Conservation (phyloP, 2,113 vertebrate genomes). For the Aviceda subcristata region DNA sequence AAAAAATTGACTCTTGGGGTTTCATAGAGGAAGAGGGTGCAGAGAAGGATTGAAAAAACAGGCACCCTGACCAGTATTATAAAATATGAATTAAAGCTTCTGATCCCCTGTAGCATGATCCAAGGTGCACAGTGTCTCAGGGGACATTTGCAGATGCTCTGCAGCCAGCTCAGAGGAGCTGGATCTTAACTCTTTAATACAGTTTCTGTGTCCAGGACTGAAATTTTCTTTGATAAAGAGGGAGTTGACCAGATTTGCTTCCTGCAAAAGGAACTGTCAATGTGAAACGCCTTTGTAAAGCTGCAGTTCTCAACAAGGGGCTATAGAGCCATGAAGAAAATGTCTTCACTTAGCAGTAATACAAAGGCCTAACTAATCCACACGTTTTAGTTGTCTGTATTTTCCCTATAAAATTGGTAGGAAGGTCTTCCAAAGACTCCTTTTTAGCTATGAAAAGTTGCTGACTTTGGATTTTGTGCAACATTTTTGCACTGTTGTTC, state of each 20-base stretch:
- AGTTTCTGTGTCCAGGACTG: not conserved
- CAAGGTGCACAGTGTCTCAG: not conserved
- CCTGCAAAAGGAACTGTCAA: not conserved
- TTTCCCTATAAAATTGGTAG: not conserved
- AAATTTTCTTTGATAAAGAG: not conserved
- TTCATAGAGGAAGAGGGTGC: not conserved
- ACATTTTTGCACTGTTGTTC: not conserved
- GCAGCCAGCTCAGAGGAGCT: not conserved
- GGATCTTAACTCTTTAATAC: not conserved
- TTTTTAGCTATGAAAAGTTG: not conserved
- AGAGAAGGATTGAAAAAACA: not conserved
- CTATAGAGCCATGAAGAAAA: not conserved
- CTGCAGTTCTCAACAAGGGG: not conserved
- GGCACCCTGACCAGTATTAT: not conserved
- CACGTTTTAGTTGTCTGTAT: not conserved
- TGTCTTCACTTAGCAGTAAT: not conserved
- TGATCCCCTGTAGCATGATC: not conserved
- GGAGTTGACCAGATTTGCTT: not conserved
- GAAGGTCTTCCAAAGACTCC: not conserved
- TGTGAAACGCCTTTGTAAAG: not conserved
- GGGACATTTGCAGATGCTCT: not conserved
- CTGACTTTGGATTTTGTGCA: not conserved
- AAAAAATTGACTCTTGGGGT: not conserved
- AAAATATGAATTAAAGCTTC: not conserved
- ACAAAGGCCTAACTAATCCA: not conserved